A percentile compares a stretch with the other conserved stretches of the same genome.
Conservation (phyloP, 2,113 vertebrate species). For the Ceratotherium simum region DNA sequence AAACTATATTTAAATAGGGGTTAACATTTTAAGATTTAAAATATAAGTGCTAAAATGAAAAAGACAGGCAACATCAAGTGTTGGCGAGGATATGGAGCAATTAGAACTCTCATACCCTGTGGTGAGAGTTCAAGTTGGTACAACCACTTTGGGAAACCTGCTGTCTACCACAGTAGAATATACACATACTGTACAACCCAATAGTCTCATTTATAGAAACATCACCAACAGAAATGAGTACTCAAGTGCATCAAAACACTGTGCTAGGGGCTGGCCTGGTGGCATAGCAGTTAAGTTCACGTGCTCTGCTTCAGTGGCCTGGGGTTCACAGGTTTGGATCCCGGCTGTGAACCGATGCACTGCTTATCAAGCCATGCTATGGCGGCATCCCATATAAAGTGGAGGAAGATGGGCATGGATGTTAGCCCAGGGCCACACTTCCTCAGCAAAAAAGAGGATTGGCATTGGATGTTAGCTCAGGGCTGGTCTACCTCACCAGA, state of each 20-base stretch:
- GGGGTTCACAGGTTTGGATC: no score
- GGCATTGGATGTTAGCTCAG: no score
- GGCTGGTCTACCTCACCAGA: no score
- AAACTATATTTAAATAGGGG: slow-evolving; percentile 17
- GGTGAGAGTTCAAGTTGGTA: background rate
- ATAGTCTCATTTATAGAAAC: background rate
- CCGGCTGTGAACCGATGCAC: no score
- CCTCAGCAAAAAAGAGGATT: no score
- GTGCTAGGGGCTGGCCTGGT: background rate
- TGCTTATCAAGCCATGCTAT: no score
- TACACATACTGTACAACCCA: background rate
- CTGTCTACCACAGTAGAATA: background rate
- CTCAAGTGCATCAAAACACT: background rate
- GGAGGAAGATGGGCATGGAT: no score
- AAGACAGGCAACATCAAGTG: background rate
- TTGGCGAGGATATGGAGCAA: background rate
- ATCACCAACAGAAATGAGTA: background rate
- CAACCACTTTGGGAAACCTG: background rate
- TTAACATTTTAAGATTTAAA: background rate
- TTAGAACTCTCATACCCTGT: background rate
- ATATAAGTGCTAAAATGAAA: background rate
- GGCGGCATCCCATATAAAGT: no score
- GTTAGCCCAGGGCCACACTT: no score
- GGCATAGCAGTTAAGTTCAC: no score
- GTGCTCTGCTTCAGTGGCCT: no score